Base-by-base conservation (phyloP, 1,140 invertebrate species). In the Saccostrea cuccullata region DNA sequence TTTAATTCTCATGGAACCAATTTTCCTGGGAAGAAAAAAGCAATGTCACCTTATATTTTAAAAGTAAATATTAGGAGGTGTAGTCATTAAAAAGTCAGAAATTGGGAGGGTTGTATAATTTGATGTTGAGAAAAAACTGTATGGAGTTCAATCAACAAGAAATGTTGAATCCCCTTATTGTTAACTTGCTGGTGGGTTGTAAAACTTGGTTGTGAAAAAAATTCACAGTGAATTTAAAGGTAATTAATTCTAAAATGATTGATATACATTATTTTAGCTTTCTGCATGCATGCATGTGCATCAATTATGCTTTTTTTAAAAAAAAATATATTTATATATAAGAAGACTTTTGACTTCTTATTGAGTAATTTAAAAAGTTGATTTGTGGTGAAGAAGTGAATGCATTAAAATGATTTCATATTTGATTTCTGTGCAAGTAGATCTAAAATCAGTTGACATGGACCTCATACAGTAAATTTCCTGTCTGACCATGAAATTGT, bases 1-100 rank as follows among this genome's bases (percentile, higher is more conserved):
- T 36, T 77, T 30, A 77, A 30, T 77, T 77, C 30, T 77, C 30
- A 77, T 77, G 70, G 70, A 77, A 77, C 70, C 26, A 26, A 77
- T 11, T 77, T 77, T 77, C 70, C 26, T 36, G 70, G 30, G 26
- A 77, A 77, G 70, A 77, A 77, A 73, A 77, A 77, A 77, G 70
- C 70, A 30, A 36, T 77, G 70, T 77, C 70, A 13, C 70, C 30
- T 77, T 77, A 77, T 36, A 77, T 77, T 77, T 77, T 30, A 77
- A 77, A 77, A 77, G 70, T 77, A 77, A 77, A 77, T 77, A 77
- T 77, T 77, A 30, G 70, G 70, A 30, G 70, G 70, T 77, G 70
- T 77, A 77, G 70, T 77, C 70, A 77, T 77, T 77, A 77, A 77
- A 67, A 67, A 67, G 60, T 67, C 60, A 67, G 60, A 20, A 20